phyloP scores from a whole-genome alignment of 2,888 invertebrate species.

The Lasioglossum pauxillum region DNA sequence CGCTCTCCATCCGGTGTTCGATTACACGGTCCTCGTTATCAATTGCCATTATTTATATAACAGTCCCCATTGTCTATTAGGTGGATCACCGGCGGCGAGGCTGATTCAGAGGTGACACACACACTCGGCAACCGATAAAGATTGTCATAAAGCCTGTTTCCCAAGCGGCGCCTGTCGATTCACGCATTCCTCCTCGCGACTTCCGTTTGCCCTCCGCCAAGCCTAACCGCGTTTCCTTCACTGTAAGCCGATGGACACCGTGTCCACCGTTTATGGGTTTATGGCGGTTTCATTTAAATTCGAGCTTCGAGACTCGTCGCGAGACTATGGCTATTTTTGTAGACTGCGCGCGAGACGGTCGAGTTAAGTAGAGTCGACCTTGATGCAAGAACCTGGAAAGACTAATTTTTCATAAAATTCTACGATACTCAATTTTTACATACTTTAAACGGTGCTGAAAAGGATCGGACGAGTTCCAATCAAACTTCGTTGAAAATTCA shows the following conservation, averaged over 20 bases:
- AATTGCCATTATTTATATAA: conserved; percentile 79
- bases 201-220: background rate
- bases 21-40: conserved; percentile 71
- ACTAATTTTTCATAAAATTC: background rate
- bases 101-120: conserved; percentile 65
- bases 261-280: conserved; percentile 1
- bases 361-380: background rate
- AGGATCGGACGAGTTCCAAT: background rate
- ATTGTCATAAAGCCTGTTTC: conserved; percentile 54
- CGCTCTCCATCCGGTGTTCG: conserved; percentile 79
- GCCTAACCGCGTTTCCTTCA: background rate
- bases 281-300: conserved; percentile 6
- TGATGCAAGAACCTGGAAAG: background rate
- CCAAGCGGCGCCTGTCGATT: conserved; percentile 47
- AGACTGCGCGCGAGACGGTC: background rate
- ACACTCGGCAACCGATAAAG: conserved; percentile 50
- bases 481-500: background rate
- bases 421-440: background rate
- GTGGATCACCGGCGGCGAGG: conserved; percentile 55
- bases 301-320: background rate
- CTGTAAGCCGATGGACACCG: background rate
- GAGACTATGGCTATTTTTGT: background rate
- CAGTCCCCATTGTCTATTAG: conserved; percentile 80
- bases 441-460: background rate
- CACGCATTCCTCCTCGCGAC: conserved; percentile 32